Base-by-base conservation (phyloP, 2,113 vertebrate species). In the Ariopsis seemanni region DNA sequence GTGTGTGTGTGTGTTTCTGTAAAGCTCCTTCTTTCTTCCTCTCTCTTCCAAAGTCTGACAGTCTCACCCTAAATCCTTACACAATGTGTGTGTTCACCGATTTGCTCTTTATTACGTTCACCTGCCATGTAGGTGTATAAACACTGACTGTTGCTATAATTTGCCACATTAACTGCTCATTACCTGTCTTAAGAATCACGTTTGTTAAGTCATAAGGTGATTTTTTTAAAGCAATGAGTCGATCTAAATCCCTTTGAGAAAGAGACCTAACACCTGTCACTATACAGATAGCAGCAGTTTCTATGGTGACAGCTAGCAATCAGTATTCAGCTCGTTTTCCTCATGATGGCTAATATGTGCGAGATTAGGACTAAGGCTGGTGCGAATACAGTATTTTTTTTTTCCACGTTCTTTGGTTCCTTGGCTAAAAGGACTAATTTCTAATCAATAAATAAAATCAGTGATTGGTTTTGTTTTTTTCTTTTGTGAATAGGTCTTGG, bases 1-100 rank as follows among this genome's bases (percentile, higher is more conserved):
- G 84, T 89, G 77, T 84, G 85, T 74, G 82, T 85, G 85, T 87
- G 58, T 85, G 63, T 71, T 63, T 83, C 22, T 20, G 50, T 71
- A 78, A 34, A 85, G 53, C 53, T 82, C 81, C 63, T 52, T 53
- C 48, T 84, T 42, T 42, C 42, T 42, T 4, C 4, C 42, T 42
- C 80, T 90, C 48, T 86, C 63, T 86, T 91, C 88, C 85, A 77
- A 34, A 85, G 81, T 67, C 84, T 88, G 50, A 62, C 83, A 74
- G 57, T 87, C 78, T 85, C 87, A 58, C 72, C 63, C 86, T 60
- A 81, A 85, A 55, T 83, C 58, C 81, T 22, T 48, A 65, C 81
- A 48, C 25, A 1, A 10, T 69, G 48, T 52, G 42, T 83, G 17
- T 55, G 6, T 30, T 42, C 53, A 25, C 30, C 48, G 17, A 67